phyloP scores from a whole-genome alignment of 2,797 vertebrate species.

The Microctenopoma steveboyesi region DNA sequence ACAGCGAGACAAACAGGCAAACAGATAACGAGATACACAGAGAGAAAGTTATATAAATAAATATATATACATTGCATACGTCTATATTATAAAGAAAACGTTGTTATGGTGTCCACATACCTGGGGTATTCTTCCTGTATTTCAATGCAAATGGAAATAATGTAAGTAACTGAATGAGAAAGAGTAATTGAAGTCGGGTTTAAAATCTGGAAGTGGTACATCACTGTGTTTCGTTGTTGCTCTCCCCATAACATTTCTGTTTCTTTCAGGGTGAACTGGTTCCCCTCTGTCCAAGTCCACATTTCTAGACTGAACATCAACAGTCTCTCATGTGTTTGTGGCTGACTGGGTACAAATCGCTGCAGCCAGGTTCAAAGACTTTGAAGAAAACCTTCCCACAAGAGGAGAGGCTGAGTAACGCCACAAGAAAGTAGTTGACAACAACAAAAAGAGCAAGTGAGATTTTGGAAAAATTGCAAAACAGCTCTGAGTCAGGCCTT shows the following conservation, averaged over 20 bases:
- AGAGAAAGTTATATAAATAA: not conserved
- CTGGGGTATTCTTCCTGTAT: too few species aligned
- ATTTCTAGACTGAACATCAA: not conserved
- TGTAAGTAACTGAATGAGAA: too few species aligned
- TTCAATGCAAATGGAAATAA: too few species aligned
- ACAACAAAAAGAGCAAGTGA: not conserved
- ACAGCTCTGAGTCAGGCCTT: not conserved
- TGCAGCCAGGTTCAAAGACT: not conserved
- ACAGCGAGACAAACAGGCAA: slow-evolving; percentile 18
- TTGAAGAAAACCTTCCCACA: not conserved
- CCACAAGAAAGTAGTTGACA: not conserved
- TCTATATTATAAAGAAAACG: too few species aligned
- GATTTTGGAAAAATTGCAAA: not conserved
- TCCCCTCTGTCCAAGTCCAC: not conserved
- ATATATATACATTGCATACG: not conserved
- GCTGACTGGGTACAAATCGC: not conserved
- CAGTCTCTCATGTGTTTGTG: not conserved
- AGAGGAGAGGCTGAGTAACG: not conserved
- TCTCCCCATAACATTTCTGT: not conserved
- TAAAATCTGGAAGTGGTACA: not conserved
- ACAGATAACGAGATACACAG: slow-evolving; percentile 12
- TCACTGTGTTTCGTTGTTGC: too few species aligned
- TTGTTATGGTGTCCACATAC: too few species aligned
- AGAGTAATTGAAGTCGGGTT: too few species aligned
- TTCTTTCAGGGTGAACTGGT: not conserved